Percentiles rank a stretch among this genome's conserved stretches.
Evolutionary conservation across 2,888 invertebrate species (phyloP).

Genomic region (Villa cingulata): DNA sequence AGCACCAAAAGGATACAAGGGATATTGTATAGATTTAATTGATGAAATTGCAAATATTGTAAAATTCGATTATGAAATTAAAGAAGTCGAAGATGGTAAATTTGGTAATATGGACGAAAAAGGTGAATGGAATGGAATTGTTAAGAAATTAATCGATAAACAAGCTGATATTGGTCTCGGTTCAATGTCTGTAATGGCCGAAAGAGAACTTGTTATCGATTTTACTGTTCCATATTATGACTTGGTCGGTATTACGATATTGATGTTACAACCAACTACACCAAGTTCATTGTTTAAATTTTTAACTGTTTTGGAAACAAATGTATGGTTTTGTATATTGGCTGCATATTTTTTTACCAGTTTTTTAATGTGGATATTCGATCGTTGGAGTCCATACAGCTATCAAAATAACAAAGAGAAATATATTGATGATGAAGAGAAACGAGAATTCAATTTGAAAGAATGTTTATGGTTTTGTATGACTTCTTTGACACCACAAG

Average conservation of each 20-base stretch:
- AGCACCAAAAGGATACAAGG: conserved; percentile 54
- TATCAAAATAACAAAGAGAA: conserved; percentile 89
- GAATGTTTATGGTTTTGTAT: conserved; percentile 99
- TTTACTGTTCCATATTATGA: conserved; percentile 98
- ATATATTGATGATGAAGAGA: conserved; percentile 85
- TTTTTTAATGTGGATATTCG: conserved; percentile 90
- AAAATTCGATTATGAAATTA: conserved; percentile 82
- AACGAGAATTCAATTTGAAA: conserved; percentile 85
- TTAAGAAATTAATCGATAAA: conserved; percentile 68
- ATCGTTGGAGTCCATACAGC: conserved; percentile 94
- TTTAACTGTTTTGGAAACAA: conserved; percentile 86
- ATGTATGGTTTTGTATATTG: conserved; percentile 93
- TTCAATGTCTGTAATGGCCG: conserved; percentile 93
- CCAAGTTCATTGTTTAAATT: conserved; percentile 93
- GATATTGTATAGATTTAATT: conserved; percentile 91
- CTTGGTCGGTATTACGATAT: conserved; percentile 89
- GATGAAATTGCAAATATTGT: conserved; percentile 72
- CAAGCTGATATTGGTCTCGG: conserved; percentile 88
- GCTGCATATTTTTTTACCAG: conserved; percentile 92
- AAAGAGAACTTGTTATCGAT: conserved; percentile 91
- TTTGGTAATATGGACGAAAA: conserved; percentile 84
- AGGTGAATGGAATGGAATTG: conserved; percentile 74
- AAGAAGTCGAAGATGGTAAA: conserved; percentile 61
- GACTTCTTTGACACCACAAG: conserved; percentile 92
- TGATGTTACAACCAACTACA: conserved; percentile 82